These are phyloP conservation scores for Oncopeltus fasciatus DNA, from an alignment of 1,140 invertebrate genomes.

Conservation along the genomic window DNA sequence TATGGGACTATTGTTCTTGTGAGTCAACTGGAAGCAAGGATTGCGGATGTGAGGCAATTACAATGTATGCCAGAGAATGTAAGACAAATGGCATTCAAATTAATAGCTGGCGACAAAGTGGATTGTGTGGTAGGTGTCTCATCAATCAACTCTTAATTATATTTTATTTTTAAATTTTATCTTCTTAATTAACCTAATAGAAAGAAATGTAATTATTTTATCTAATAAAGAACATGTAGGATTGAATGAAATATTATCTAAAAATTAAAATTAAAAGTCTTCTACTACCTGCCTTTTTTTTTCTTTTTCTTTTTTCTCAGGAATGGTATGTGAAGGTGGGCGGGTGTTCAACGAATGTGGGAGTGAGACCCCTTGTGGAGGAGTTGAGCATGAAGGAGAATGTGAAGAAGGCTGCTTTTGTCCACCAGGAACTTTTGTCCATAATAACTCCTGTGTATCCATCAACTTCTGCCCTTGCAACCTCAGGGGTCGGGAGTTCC, in stretches of 20 bases:
- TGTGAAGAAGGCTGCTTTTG: slow-evolving; percentile 82
- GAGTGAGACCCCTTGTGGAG: slow-evolving; percentile 38
- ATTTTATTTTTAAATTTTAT: too few relatives aligned
- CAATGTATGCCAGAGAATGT: slow-evolving; percentile 64
- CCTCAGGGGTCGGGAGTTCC: slow-evolving; percentile 58
- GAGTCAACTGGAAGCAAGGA: slow-evolving; percentile 27
- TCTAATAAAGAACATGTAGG: too few relatives aligned
- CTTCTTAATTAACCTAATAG: too few relatives aligned
- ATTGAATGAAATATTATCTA: too few relatives aligned
- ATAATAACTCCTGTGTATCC: slow-evolving; percentile 56
- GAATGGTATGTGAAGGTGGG: slow-evolving; percentile 50
- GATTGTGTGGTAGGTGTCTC: slow-evolving; percentile 61
- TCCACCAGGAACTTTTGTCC: slow-evolving; percentile 52
- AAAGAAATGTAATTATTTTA: too few relatives aligned
- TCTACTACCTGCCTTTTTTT: too few relatives aligned
- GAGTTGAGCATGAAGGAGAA: slow-evolving; percentile 24
- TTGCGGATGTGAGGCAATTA: slow-evolving; percentile 61
- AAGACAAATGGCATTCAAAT: slow-evolving; percentile 44
- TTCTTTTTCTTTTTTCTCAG: too few relatives aligned
- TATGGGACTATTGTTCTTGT: slow-evolving; percentile 65
- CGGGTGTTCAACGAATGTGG: slow-evolving; percentile 55
- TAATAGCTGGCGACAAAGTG: slow-evolving; percentile 52
- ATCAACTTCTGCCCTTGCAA: slow-evolving; percentile 59
- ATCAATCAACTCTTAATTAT: too few relatives aligned
- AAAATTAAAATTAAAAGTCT: too few relatives aligned